Evolutionary conservation across 2,888 invertebrate genomes (phyloP).

Genomic region (Heliconius erato): DNA sequence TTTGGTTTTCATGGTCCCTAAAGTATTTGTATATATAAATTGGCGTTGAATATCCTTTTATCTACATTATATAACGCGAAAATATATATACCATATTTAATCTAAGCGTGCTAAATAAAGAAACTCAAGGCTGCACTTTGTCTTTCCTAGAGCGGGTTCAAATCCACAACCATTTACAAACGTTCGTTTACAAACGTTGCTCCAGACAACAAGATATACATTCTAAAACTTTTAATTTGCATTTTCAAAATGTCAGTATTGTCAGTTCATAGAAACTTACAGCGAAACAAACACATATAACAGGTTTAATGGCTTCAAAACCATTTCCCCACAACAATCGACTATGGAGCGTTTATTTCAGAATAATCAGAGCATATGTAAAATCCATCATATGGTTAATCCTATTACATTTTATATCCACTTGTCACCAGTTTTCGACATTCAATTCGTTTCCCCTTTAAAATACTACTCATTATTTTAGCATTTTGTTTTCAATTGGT

Average conservation of each 20-base stretch:
- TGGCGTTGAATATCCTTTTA: too few species aligned
- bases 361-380: conserved; percentile 25
- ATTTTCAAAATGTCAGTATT: background rate
- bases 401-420: conserved; percentile 23
- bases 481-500: conserved; percentile 40
- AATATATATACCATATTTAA: too few species aligned
- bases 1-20: too few species aligned
- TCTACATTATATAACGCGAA: too few species aligned
- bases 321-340: background rate
- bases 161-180: too few species aligned
- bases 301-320: conserved; percentile 11
- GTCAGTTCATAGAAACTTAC: background rate
- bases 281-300: background rate
- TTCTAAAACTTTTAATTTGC: background rate
- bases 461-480: conserved; percentile 34
- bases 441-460: conserved; percentile 32
- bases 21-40: too few species aligned
- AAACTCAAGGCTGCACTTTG: too few species aligned
- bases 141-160: too few species aligned
- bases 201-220: background rate
- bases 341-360: conserved; percentile 1
- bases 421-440: conserved; percentile 22
- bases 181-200: too few species aligned
- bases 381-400: conserved; percentile 23
- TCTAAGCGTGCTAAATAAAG: too few species aligned